Base-by-base conservation (phyloP, 2,888 invertebrate genomes). In the Anoncus sp. region DNA sequence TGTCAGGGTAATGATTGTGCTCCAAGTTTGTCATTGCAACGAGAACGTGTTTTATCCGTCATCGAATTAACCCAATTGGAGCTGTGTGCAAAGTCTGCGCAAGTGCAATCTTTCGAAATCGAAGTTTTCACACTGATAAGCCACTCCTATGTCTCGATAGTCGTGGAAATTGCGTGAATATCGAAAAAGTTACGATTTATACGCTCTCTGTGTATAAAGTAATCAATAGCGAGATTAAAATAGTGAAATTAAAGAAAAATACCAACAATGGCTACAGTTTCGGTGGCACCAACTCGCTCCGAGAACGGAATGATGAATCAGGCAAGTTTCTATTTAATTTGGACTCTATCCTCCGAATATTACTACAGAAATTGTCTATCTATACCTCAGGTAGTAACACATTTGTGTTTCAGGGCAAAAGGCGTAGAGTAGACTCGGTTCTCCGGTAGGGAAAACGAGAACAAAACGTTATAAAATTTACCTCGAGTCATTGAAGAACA, bases 241-340 rank as follows among this genome's bases (percentile, higher is more conserved):
- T 16, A 22, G 24, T 24, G 12, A 53, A 27, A 7, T 18, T 24
- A 70, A 12, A 51, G 49, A 31, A 59, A 53, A 24, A 78, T 76
- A 60, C 55, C 45, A 59, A 35, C 66, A 35, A 82, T 83, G 82
- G 82, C 83, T 12, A 70, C 79, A 27, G 73, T 77, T 47, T 75
- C 81, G 35, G 81, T 84, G 7, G 76, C 77, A 18, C 84, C 84
- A n/a, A 24, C 75, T 9, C 63, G 75, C 47, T 51, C 80, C 27
- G 84, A 82, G 47, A 83, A 79, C 65, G 81, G 81, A 18, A 82
- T 66, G 55, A 60, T 79, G 31, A 76, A 77, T 79, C 80, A 80
- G 84, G 84, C 82, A 78, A 83, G 81, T 81, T 18, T 27, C 18
- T n/a, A 2, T 51, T 31, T 24, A 22, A 49, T 59, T 49, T 24